These are phyloP conservation scores for Rambutsinella grinnellia DNA, from an alignment of 2,888 invertebrate genomes.

Conservation along the genomic window DNA sequence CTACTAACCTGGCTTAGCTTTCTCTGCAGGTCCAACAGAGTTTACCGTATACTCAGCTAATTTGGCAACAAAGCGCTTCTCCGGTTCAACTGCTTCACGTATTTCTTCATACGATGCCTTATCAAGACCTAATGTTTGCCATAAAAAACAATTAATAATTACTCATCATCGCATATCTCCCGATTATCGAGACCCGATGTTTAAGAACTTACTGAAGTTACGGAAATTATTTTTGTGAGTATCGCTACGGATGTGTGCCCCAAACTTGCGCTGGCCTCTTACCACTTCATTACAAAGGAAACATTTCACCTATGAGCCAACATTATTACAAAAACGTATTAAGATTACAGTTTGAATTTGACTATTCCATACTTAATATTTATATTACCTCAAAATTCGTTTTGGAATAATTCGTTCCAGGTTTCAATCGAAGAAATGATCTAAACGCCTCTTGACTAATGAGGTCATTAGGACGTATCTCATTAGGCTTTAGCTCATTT, in stretches of 20 bases:
- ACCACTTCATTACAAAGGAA: slow-evolving; percentile 35
- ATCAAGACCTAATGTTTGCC: slow-evolving; percentile 16
- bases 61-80: slow-evolving; percentile 29
- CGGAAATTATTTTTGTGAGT: slow-evolving; percentile 43
- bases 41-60: slow-evolving; percentile 34
- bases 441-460: slow-evolving; percentile 25
- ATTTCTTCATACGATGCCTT: slow-evolving; percentile 36
- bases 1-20: not conserved
- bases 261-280: slow-evolving; percentile 37
- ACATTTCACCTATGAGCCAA: slow-evolving; percentile 53
- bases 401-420: slow-evolving; percentile 47
- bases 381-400: slow-evolving; percentile 47
- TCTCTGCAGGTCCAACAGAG: not conserved
- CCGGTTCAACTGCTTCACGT: not conserved
- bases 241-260: slow-evolving; percentile 50
- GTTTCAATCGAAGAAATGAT: slow-evolving; percentile 27
- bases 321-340: too few species aligned
- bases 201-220: slow-evolving; percentile 44
- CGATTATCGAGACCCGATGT: too few species aligned
- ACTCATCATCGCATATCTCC: too few species aligned
- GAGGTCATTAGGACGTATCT: not conserved
- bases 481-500: too few species aligned
- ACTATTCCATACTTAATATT: too few species aligned
- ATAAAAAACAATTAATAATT: too few species aligned
- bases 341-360: too few species aligned